phyloP scores from a whole-genome alignment of 2,888 invertebrate species.

The Caradrina clavipalpis region DNA sequence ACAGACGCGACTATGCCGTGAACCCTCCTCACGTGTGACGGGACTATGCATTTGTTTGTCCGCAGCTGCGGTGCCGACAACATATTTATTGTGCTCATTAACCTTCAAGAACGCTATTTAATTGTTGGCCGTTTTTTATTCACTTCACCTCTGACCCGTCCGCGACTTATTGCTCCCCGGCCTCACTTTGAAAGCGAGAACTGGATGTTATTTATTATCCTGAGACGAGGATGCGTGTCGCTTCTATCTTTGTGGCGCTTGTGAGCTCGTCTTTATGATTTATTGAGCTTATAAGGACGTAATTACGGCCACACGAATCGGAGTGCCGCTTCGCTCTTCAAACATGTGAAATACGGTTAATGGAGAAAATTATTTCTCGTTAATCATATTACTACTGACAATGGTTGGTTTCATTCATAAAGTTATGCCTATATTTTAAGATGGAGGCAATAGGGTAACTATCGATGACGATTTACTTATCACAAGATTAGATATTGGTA shows the following conservation, averaged over 20 bases:
- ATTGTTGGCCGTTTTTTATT: constrained; percentile 91
- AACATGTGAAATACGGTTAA: constrained; percentile 45
- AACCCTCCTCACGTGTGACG: constrained; percentile 88
- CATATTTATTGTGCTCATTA: constrained; percentile 91
- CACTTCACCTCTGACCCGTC: constrained; percentile 90
- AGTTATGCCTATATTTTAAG: not conserved
- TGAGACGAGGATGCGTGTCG: constrained; percentile 86
- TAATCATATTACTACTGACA: constrained; percentile 23
- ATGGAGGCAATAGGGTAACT: not conserved
- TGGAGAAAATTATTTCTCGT: constrained; percentile 35
- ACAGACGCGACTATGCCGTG: constrained; percentile 66
- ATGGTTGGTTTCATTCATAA: constrained; percentile 36
- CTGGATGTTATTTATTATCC: constrained; percentile 89
- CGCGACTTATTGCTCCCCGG: constrained; percentile 90
- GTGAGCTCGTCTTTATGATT: constrained; percentile 86
- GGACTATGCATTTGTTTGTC: constrained; percentile 88
- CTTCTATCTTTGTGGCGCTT: constrained; percentile 89
- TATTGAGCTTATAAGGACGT: constrained; percentile 86
- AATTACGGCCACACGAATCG: constrained; percentile 82
- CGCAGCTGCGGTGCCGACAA: constrained; percentile 91
- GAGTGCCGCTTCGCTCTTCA: constrained; percentile 55
- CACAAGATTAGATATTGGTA: not conserved
- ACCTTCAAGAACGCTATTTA: constrained; percentile 91
- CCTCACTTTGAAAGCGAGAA: constrained; percentile 89
- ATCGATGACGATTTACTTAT: not conserved